A percentile compares a stretch with the other conserved stretches of the same genome.
These are phyloP conservation scores for Brachionus asplanchnoidis DNA, from an alignment of 1,140 invertebrate species.

Conservation along the genomic window DNA sequence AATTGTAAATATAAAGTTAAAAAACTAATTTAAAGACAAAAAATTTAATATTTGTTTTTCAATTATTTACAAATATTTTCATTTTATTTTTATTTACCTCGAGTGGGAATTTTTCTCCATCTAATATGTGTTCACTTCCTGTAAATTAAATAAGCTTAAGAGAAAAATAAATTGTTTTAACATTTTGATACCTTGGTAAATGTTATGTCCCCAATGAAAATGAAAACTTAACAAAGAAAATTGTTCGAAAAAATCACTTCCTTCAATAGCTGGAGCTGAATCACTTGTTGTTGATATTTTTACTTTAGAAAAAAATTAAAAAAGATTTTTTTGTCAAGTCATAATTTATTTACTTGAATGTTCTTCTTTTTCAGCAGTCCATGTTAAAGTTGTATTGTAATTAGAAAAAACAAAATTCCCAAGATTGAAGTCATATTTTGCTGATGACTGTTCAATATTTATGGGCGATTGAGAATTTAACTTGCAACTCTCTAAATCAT, in stretches of 20 bases:
- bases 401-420: constrained; percentile 43
- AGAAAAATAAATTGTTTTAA: not conserved
- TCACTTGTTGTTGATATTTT: not conserved
- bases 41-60: too few relatives aligned
- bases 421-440: constrained; percentile 44
- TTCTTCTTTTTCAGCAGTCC: constrained; percentile 45
- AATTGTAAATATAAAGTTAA: not conserved
- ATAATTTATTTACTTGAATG: not conserved
- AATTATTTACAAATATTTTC: too few relatives aligned
- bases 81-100: not conserved
- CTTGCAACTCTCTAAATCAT: too few relatives aligned
- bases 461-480: constrained; percentile 13
- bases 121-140: constrained; percentile 13
- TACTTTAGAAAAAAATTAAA: not conserved
- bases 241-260: not conserved
- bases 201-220: constrained; percentile 42
- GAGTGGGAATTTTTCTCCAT: constrained; percentile 33
- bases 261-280: not conserved
- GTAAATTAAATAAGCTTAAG: not conserved
- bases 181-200: not conserved
- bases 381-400: constrained; percentile 43
- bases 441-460: constrained; percentile 40
- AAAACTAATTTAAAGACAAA: not conserved
- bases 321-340: not conserved
- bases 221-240: constrained; percentile 1